Evolutionary conservation across 1,140 invertebrate species (phyloP), one percentile per base, ranked within the genome.

Genomic region (Prorops nasuta): DNA sequence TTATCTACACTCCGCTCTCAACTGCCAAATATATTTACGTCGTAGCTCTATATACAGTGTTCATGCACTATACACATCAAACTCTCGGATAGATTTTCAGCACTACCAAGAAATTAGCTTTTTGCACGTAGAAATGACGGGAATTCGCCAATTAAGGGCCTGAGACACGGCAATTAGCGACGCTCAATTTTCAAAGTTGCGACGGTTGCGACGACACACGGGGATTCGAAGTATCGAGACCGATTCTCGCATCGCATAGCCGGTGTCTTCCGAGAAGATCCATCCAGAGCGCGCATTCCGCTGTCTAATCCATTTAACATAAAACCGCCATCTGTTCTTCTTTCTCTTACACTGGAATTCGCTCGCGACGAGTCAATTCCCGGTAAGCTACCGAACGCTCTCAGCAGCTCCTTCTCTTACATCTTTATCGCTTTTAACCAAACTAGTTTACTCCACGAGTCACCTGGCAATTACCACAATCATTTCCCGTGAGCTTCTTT

Each of bases 281-380:
- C 66, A 69, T 69, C 68, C 61, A 65, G 57, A 43, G 44, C 46
- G 54, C 56, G 60, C 69, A 76, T 76, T 73, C 72, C 65, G 54
- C 64, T 76, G 72, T 76, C 74, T 76, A 74, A 76, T 76, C 66
- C 71, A 66, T 72, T 76, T 76, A 75, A 69, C 61, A 61, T 71
- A 66, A 66, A 66, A 51, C 56, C 56, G 56, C 59, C 50, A 46
- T 35, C 47, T 21, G 2, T 22, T 16, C 9, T 38, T 44, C 9
- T 20, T 21, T 39, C n/a, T 14, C 24, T 12, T 2, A 4, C 10
- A 14, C 34, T 44, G 39, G 58, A 60, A 60, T 60, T 48, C 44
- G 51, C 47, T 46, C 46, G 57, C 57, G 58, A 61, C 57, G 58
- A 61, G 53, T 61, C 59, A 61, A 61, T 61, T 53, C 58, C 44